These are phyloP conservation scores for Naso thynnoides DNA, from an alignment of 2,797 vertebrate genomes.

Conservation along the genomic window DNA sequence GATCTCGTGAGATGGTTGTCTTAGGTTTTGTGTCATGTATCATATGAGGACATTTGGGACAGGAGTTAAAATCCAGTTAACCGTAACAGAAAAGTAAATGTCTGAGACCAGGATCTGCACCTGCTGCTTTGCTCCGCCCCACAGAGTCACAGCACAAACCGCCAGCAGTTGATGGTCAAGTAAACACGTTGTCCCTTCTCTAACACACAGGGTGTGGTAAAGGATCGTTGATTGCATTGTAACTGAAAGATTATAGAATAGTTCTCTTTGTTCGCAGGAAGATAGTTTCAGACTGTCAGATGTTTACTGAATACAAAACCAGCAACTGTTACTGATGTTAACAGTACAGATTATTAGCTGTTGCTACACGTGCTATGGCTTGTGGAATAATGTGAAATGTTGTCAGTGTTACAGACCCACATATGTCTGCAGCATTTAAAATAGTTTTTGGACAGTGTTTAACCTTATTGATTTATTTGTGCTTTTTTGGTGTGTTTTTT, in stretches of 20 bases:
- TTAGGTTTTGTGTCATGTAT: slow-evolving; percentile 21
- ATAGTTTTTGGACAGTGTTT: no score
- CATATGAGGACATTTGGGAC: slow-evolving; percentile 15
- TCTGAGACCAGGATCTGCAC: slow-evolving; percentile 46
- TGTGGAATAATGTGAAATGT: no score
- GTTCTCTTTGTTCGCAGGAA: slow-evolving; percentile 30
- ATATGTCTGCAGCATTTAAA: no score
- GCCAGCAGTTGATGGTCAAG: slow-evolving; percentile 34
- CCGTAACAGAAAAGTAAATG: slow-evolving; percentile 25
- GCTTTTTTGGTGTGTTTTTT: no score
- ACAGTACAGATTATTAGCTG: no score
- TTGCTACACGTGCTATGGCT: no score
- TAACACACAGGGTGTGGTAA: slow-evolving; percentile 48
- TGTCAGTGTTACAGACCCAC: no score
- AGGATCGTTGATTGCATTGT: slow-evolving; percentile 22
- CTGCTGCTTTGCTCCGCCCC: slow-evolving; percentile 51
- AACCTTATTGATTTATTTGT: no score
- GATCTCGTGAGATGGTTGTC: neutral
- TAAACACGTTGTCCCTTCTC: slow-evolving; percentile 29
- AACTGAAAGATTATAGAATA: neutral
- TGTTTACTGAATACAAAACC: no score
- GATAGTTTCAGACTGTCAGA: neutral
- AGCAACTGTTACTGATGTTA: no score
- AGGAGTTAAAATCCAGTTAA: slow-evolving; percentile 22
- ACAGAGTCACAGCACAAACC: slow-evolving; percentile 40